These are phyloP conservation scores for Tringa solitaria DNA, from an alignment of 2,113 vertebrate genomes.

Conservation along the genomic window DNA sequence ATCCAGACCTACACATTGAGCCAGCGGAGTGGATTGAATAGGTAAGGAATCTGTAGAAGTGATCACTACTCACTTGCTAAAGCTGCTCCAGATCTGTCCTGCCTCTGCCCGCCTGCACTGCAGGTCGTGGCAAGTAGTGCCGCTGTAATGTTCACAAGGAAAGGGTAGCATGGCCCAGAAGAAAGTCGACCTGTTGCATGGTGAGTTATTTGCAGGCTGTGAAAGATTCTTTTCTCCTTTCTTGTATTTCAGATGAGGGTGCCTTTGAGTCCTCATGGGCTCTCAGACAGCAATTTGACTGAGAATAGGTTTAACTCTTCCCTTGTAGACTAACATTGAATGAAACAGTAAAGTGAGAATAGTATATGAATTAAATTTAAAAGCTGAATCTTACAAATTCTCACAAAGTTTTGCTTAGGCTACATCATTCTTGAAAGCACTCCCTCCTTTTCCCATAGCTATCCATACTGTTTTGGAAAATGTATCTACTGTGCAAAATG, in stretches of 20 bases:
- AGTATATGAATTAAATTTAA: not conserved
- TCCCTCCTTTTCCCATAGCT: not conserved
- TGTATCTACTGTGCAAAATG: not conserved
- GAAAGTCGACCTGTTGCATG: not conserved
- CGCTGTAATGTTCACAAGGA: not conserved
- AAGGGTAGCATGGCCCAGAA: not conserved
- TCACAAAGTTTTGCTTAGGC: not conserved
- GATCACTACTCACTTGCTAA: not conserved
- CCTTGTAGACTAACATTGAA: not conserved
- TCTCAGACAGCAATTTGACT: not conserved
- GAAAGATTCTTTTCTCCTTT: not conserved
- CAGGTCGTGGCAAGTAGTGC: not conserved
- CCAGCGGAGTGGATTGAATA: not conserved
- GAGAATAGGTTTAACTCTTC: not conserved
- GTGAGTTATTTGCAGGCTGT: not conserved
- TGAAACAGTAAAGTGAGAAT: not conserved
- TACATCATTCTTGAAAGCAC: not conserved
- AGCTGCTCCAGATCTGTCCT: not conserved
- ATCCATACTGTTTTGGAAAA: not conserved
- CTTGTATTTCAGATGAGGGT: not conserved
- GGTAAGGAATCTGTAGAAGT: not conserved
- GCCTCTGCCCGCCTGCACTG: not conserved
- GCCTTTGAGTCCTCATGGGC: not conserved
- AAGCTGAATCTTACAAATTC: not conserved
- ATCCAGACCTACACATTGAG: not conserved